Percentiles rank a stretch among this genome's conserved stretches.
phyloP scores from a whole-genome alignment of 2,797 vertebrate genomes.

The Aldrovandia affinis region DNA sequence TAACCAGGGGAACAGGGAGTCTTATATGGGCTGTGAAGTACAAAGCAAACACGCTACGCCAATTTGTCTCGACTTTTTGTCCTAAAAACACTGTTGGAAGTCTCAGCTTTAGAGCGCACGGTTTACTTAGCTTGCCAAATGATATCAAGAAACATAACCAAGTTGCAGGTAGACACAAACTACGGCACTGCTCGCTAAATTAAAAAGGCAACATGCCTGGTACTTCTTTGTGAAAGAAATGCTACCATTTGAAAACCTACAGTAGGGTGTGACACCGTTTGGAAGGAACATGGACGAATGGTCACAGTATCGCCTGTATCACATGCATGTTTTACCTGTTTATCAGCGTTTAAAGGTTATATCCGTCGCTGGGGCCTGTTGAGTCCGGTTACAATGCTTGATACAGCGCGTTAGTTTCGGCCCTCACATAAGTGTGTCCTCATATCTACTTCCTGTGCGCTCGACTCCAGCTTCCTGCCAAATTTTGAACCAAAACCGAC shows the following conservation, averaged over 20 bases:
- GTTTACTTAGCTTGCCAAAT: neutral
- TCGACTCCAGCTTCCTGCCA: conserved; percentile 62
- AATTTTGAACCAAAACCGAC: conserved; percentile 43
- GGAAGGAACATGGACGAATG: neutral
- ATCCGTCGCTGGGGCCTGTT: conserved; percentile 18
- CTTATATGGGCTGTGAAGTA: neutral
- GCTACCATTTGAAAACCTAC: neutral
- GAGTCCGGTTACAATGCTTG: conserved; percentile 19
- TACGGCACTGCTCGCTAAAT: conserved; percentile 4
- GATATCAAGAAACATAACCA: neutral
- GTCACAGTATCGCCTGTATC: too few species aligned
- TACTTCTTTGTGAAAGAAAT: neutral
- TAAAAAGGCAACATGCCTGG: conserved; percentile 17
- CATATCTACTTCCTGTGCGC: conserved; percentile 57
- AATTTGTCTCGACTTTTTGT: neutral
- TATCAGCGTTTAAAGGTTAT: neutral
- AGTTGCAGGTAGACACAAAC: conserved; percentile 5
- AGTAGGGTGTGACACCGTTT: neutral
- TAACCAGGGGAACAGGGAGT: neutral
- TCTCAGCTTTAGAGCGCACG: neutral
- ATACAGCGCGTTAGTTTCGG: conserved; percentile 52
- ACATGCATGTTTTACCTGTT: neutral
- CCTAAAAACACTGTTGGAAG: neutral
- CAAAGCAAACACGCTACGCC: neutral
- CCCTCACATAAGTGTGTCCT: conserved; percentile 48